Evolutionary conservation across 2,888 invertebrate genomes (phyloP).

Genomic region (Prostheceraeus crozeri): DNA sequence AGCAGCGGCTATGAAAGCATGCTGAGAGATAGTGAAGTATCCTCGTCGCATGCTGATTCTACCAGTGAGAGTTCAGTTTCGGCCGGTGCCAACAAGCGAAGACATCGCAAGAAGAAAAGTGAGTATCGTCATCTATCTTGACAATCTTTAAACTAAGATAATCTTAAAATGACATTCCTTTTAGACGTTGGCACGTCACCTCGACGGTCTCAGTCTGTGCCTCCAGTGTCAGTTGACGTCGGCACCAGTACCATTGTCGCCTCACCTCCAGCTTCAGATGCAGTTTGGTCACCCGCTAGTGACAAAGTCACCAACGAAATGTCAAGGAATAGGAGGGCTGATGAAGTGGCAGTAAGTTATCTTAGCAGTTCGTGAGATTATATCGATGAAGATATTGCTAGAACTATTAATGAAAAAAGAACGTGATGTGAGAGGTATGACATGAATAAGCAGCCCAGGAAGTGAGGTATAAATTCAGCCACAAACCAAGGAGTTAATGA

Average conservation of each 20-base stretch:
- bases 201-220: too few species aligned
- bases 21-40: constrained; percentile 73
- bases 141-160: too few species aligned
- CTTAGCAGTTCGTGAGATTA: constrained; percentile 61
- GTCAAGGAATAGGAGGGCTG: background rate
- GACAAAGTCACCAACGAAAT: background rate
- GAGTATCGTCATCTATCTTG: too few species aligned
- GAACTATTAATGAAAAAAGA: too few species aligned
- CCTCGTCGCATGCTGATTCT: constrained; percentile 58
- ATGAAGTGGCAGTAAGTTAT: constrained; percentile 40
- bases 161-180: too few species aligned
- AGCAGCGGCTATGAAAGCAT: constrained; percentile 76
- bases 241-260: background rate
- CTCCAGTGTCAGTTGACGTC: too few species aligned
- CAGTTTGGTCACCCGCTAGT: background rate
- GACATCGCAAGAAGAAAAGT: too few species aligned
- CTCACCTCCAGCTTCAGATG: background rate
- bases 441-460: too few species aligned
- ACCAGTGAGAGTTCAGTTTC: constrained; percentile 47
- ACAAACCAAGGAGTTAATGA: too few species aligned
- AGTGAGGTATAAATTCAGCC: too few species aligned
- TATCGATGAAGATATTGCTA: constrained; percentile 41
- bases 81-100: too few species aligned
- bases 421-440: too few species aligned
- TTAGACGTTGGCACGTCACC: background rate